Percentiles rank a stretch among this genome's conserved stretches.
Conservation (phyloP, 1,140 invertebrate genomes). For the Macrobrachium rosenbergii region DNA sequence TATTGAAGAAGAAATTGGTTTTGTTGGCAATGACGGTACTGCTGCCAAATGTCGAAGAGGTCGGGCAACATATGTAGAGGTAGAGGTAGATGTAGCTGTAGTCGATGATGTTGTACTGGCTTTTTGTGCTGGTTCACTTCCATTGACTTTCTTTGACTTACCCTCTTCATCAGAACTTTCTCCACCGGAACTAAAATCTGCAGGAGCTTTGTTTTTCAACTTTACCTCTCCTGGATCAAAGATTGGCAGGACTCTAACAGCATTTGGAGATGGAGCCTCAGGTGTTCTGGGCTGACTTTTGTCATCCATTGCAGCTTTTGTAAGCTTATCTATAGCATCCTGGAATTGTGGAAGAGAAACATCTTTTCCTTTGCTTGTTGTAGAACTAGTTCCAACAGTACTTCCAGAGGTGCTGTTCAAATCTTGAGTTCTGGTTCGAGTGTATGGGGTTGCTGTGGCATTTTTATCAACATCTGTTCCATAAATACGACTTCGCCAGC, state of each 20-base stretch:
- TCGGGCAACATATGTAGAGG: conserved; percentile 21
- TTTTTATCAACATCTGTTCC: conserved; percentile 31
- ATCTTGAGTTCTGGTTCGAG: conserved; percentile 37
- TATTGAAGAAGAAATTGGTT: conserved; percentile 12
- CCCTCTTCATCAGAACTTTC: conserved; percentile 58
- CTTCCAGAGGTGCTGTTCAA: neutral
- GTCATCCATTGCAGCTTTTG: conserved; percentile 47
- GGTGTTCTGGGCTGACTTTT: conserved; percentile 24
- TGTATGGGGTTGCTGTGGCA: conserved; percentile 12
- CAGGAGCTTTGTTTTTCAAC: conserved; percentile 63
- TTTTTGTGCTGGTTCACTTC: neutral
- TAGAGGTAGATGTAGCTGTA: neutral
- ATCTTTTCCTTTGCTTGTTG: conserved; percentile 16
- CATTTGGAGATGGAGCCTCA: conserved; percentile 48
- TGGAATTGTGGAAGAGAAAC: conserved; percentile 4
- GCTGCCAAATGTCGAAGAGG: conserved; percentile 54
- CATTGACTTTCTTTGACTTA: neutral
- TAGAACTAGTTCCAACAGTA: neutral
- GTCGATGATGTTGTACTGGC: neutral
- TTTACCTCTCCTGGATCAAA: conserved; percentile 30
- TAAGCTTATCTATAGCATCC: conserved; percentile 54
- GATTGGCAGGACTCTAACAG: conserved; percentile 46
- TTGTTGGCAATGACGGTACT: conserved; percentile 49
- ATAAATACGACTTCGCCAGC: conserved; percentile 58
- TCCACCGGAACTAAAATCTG: conserved; percentile 64